Evolutionary conservation across 2,113 vertebrate genomes (phyloP).

Genomic region (Ammodytes dubius): DNA sequence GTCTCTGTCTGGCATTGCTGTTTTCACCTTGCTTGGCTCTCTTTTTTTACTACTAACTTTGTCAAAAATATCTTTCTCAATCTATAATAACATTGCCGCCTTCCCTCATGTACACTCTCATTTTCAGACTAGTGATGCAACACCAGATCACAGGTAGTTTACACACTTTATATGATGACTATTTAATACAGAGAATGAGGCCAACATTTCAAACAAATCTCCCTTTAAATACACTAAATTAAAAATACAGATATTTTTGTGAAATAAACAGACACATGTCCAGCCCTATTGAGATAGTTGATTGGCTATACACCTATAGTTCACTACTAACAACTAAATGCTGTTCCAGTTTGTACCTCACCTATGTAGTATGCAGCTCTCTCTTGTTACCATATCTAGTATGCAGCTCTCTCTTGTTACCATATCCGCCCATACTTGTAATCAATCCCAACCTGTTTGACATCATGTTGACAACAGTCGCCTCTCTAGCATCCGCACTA

Average conservation of each 20-base stretch:
- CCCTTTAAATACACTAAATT: no score
- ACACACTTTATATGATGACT: background rate
- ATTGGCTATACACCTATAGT: background rate
- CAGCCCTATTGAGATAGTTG: background rate
- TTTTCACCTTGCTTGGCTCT: background rate
- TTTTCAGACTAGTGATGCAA: background rate
- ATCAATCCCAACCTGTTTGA: constrained; percentile 20
- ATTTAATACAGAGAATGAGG: no score
- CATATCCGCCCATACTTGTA: background rate
- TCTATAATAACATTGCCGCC: no score
- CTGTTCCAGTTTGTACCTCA: background rate
- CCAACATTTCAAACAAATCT: no score
- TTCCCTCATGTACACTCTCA: background rate
- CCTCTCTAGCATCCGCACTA: constrained; percentile 5
- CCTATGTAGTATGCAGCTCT: background rate
- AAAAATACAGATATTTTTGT: background rate
- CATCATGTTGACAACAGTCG: constrained; percentile 38
- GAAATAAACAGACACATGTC: background rate
- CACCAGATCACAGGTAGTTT: no score
- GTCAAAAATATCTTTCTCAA: background rate
- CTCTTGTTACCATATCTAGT: background rate
- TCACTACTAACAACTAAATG: background rate
- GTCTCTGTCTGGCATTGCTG: background rate
- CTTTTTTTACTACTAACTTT: background rate
- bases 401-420: constrained; percentile 17